Evolutionary conservation across 2,113 vertebrate species (phyloP).

Genomic region (Anthoscopus minutus): DNA sequence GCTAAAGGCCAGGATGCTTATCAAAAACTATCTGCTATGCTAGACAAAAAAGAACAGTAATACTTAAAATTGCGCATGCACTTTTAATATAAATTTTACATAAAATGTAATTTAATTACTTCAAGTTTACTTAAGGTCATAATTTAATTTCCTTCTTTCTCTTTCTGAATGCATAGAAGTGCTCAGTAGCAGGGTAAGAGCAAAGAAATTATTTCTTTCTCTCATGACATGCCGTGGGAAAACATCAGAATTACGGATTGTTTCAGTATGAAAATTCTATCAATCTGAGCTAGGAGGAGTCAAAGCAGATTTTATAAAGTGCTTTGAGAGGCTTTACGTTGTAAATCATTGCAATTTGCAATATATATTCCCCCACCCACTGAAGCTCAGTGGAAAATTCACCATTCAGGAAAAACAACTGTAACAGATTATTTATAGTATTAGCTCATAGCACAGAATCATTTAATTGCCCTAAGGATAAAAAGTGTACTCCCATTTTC

Average conservation of each 20-base stretch:
- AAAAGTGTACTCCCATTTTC: conserved; percentile 8
- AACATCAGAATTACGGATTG: not conserved
- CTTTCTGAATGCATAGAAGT: not conserved
- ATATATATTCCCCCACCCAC: not conserved
- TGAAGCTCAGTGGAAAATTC: not conserved
- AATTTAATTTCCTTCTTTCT: not conserved
- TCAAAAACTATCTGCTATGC: not conserved
- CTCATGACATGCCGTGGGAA: not conserved
- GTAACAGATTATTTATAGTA: not conserved
- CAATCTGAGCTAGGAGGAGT: not conserved
- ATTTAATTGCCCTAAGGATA: conserved; percentile 7
- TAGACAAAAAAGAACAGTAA: not conserved
- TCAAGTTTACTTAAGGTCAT: not conserved
- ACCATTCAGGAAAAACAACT: not conserved
- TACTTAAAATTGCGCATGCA: not conserved
- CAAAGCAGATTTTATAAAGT: not conserved
- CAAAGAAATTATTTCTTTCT: not conserved
- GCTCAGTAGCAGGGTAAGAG: not conserved
- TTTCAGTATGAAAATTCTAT: not conserved
- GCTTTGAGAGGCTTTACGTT: not conserved
- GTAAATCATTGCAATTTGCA: not conserved
- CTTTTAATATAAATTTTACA: not conserved
- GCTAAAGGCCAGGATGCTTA: not conserved
- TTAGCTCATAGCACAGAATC: not conserved
- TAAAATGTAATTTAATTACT: not conserved